A percentile compares a stretch with the other conserved stretches of the same genome.
Conservation (phyloP, 2,113 vertebrate genomes). For the Tamias sibiricus region DNA sequence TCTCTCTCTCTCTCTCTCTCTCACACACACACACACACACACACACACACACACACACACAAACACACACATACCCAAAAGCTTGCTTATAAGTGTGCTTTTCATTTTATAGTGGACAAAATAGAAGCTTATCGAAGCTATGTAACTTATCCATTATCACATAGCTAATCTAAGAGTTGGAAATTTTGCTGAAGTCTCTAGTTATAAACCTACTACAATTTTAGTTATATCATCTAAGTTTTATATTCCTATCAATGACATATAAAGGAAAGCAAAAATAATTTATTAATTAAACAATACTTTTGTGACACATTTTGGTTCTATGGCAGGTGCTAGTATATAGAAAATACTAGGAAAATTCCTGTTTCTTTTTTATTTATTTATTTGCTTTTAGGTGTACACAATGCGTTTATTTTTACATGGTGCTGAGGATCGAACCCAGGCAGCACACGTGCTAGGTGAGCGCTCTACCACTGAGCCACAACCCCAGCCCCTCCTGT, state of each 20-base stretch:
- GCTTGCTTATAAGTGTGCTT: not conserved
- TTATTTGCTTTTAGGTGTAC: too few species aligned
- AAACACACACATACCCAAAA: too few species aligned
- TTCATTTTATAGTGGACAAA: conserved; percentile 12
- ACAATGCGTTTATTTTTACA: too few species aligned
- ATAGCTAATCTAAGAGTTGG: not conserved
- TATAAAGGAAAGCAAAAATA: not conserved
- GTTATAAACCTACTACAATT: conserved; percentile 10
- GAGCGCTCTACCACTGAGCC: too few species aligned
- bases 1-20: too few species aligned
- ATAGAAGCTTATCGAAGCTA: not conserved
- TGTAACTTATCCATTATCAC: not conserved
- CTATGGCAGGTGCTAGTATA: not conserved
- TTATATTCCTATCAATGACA: not conserved
- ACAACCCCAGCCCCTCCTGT: too few species aligned
- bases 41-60: too few species aligned
- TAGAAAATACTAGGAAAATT: conserved; percentile 5
- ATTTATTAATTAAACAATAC: conserved; percentile 15
- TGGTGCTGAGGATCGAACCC: too few species aligned
- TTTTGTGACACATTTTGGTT: not conserved
- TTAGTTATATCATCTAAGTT: conserved; percentile 17
- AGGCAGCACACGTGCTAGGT: too few species aligned
- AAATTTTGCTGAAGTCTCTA: not conserved
- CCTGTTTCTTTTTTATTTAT: not conserved
- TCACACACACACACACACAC: too few species aligned